Percentiles rank a stretch among this genome's conserved stretches.
These are phyloP conservation scores for Drosophila nigromelanica DNA, from an alignment of 1,140 invertebrate species.

Conservation along the genomic window DNA sequence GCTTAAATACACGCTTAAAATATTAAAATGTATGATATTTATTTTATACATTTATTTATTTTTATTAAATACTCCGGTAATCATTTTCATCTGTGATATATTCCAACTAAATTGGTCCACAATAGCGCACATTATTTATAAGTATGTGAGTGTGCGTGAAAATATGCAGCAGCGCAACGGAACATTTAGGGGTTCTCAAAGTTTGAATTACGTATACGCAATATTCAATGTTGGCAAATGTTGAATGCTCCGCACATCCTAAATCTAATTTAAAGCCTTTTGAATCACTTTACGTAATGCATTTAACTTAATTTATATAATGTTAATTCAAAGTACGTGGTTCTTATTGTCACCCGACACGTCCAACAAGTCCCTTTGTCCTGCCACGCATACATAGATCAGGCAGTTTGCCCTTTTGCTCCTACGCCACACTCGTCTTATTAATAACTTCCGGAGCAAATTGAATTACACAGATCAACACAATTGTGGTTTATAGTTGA, in stretches of 20 bases:
- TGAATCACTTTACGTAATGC: constrained; percentile 46
- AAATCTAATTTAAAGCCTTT: constrained; percentile 22
- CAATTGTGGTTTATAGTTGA: neutral
- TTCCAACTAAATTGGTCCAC: neutral
- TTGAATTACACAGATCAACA: constrained; percentile 49
- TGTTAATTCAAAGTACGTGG: constrained; percentile 28
- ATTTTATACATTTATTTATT: neutral
- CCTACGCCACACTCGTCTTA: constrained; percentile 47
- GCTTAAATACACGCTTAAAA: neutral
- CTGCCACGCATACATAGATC: constrained; percentile 25
- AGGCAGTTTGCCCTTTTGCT: constrained; percentile 33
- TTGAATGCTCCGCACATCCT: constrained; percentile 28
- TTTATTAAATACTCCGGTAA: neutral
- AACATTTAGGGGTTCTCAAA: constrained; percentile 2
- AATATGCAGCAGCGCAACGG: constrained; percentile 49
- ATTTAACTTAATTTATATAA: constrained; percentile 35
- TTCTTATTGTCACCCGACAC: constrained; percentile 25
- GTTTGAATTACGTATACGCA: constrained; percentile 33
- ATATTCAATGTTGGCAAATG: constrained; percentile 52
- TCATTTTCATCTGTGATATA: too few relatives aligned
- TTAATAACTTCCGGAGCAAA: constrained; percentile 72
- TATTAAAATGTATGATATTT: neutral
- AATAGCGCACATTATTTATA: neutral
- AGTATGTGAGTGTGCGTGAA: constrained; percentile 55
- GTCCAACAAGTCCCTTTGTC: constrained; percentile 6